Evolutionary conservation across 2,888 invertebrate genomes (phyloP).

Genomic region (Napeogenes sylphis): DNA sequence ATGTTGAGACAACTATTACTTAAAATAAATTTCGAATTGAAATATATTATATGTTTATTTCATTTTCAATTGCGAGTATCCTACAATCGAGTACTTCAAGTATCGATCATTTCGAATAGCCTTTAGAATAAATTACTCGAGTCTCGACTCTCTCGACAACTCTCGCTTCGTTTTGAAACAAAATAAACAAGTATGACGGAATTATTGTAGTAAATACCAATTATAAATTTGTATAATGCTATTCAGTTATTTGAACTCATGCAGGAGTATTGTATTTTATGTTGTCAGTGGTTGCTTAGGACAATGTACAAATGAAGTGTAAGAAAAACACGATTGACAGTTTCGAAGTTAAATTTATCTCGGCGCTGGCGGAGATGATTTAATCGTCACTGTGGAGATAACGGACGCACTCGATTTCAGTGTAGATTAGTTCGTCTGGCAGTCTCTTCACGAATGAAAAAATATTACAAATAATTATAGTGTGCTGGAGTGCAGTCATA

Average conservation of each 20-base stretch:
- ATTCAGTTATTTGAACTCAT: slow-evolving; percentile 16
- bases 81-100: not conserved
- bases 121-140: not conserved
- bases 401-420: slow-evolving; percentile 77
- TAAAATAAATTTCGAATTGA: too few relatives aligned
- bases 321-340: slow-evolving; percentile 11
- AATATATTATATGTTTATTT: too few relatives aligned
- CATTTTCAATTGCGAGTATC: too few relatives aligned
- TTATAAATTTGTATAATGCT: not conserved
- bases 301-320: slow-evolving; percentile 19
- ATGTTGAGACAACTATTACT: too few relatives aligned
- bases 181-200: slow-evolving; percentile 18
- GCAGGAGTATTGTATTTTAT: slow-evolving; percentile 17
- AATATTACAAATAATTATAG: slow-evolving; percentile 35
- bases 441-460: slow-evolving; percentile 44
- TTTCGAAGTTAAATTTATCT: slow-evolving; percentile 12
- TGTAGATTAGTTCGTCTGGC: slow-evolving; percentile 76
- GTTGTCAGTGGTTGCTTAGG: slow-evolving; percentile 13
- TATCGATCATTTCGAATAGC: not conserved
- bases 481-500: slow-evolving; percentile 12
- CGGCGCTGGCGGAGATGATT: slow-evolving; percentile 20
- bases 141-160: not conserved
- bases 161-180: slow-evolving; percentile 25
- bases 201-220: slow-evolving; percentile 2
- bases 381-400: slow-evolving; percentile 37